Base-by-base conservation (phyloP, 2,113 vertebrate species). In the Nasalis larvatus region DNA sequence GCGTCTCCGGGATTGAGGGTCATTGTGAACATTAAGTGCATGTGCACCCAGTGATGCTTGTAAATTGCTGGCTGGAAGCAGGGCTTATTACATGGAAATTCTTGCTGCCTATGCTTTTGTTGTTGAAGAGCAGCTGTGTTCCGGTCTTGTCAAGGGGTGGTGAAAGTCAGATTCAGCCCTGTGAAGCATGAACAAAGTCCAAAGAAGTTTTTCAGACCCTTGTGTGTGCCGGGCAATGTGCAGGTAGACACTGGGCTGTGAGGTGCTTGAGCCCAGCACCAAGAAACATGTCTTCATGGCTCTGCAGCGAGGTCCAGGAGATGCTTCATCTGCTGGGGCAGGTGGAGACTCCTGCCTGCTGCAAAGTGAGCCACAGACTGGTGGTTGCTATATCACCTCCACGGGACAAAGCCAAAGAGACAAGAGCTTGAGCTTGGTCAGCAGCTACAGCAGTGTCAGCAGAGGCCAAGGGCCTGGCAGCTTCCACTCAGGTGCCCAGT, bases 381-480 rank as follows among this genome's bases (percentile, higher is more conserved):
- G 1, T 21, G 18, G 27, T 63, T 87, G 35, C 54, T 21, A 8
- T 0, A 3, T 45, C 42, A 32, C 13, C 11, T 86, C 74, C 92
- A 32, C 49, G 30, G 60, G 52, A 17, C 37, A 37, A 47, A 30
- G 66, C 3, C 68, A 14, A 32, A 37, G 37, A 88, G 42, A 69
- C 0, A 89, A 45, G 60, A 32, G 60, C 27, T 63, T 32, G 17
- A 40, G 16, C 27, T 30, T 35, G 47, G 91, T 21, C 32, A 45
- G 16, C 1, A 18, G 40, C 35, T 7, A n/a, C 7, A 6, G 40
- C 2, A 18, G 42, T 5, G 35, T 8, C 0, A 0, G 35, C 4
- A 45, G 83, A 58, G 58, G 18, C 6, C 35, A n/a, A 21, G 52
- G 42, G 13, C 27, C 49, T 54, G 8, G 17, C 1, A 37, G 2